Percentiles rank a stretch among this genome's conserved stretches.
phyloP scores from a whole-genome alignment of 2,113 vertebrate genomes.

The Thalassoma bifasciatum region DNA sequence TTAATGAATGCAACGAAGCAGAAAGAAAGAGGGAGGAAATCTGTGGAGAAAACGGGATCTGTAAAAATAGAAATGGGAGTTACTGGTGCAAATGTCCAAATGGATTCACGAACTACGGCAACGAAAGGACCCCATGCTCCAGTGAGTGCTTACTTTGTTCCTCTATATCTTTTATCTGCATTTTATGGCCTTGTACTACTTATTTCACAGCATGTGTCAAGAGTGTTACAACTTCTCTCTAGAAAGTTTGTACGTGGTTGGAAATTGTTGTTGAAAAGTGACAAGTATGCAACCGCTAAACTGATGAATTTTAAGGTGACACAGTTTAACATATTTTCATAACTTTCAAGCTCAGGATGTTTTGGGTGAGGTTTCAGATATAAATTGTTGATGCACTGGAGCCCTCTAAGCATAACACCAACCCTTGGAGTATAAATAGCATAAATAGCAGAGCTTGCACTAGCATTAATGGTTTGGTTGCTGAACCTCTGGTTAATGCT shows the following conservation, averaged over 20 bases:
- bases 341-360: not conserved
- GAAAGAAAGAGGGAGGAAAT: not conserved
- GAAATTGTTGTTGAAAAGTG: no score
- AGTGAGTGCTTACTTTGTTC: constrained; percentile 50
- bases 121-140: constrained; percentile 64
- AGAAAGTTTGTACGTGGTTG: not conserved
- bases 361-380: not conserved
- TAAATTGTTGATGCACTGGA: no score
- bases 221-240: not conserved
- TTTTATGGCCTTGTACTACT: no score
- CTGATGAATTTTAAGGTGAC: no score
- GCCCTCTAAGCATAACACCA: no score
- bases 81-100: constrained; percentile 72
- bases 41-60: constrained; percentile 70
- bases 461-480: no score
- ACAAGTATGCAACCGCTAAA: not conserved
- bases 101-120: constrained; percentile 77
- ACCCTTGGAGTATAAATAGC: no score
- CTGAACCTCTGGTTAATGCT: no score
- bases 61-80: constrained; percentile 67
- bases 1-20: constrained; percentile 70
- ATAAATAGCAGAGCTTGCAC: no score
- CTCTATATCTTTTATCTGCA: not conserved
- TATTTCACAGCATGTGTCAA: no score
- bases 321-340: no score